Percentiles rank a stretch among this genome's conserved stretches.
phyloP scores from a whole-genome alignment of 53 echinoderm and acorn worm genomes.

The Hippasteria phrygiana region DNA sequence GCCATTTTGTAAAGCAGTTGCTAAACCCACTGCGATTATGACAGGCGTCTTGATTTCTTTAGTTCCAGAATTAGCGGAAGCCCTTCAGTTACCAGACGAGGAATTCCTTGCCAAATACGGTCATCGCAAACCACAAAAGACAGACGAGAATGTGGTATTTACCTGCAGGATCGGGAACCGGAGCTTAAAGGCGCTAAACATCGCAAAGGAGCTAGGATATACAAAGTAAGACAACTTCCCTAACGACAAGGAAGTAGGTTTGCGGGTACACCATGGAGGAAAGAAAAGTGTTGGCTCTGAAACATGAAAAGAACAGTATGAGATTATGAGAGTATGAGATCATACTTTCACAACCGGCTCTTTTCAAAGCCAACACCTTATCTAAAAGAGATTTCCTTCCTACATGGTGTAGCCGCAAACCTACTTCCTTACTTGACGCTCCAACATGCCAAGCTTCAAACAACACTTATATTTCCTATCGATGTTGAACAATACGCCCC shows the following conservation, averaged over 20 bases:
- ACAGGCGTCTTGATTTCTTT: not conserved
- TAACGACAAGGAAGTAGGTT: not conserved
- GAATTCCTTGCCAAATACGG: slow-evolving; percentile 17
- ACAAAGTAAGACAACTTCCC: slow-evolving; percentile 13
- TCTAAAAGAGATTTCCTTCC: too few species aligned
- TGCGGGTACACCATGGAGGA: not conserved
- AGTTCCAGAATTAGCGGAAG: slow-evolving; percentile 23
- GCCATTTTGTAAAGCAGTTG: too few species aligned
- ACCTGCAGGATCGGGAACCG: slow-evolving; percentile 36
- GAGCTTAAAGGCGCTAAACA: slow-evolving; percentile 27
- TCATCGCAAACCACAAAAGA: slow-evolving; percentile 33
- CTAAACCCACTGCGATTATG: too few species aligned
- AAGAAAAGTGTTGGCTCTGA: not conserved
- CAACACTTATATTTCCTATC: too few species aligned
- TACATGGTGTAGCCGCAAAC: too few species aligned
- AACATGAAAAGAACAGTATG: not conserved
- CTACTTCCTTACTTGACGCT: too few species aligned
- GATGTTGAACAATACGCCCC: too few species aligned
- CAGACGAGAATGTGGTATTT: slow-evolving; percentile 13
- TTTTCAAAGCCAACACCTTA: too few species aligned
- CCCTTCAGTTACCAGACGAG: slow-evolving; percentile 17
- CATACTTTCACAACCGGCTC: too few species aligned
- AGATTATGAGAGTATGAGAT: too few species aligned
- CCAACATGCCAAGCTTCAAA: too few species aligned
- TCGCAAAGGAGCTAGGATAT: slow-evolving; percentile 18